Evolutionary conservation across 2,888 invertebrate genomes (phyloP), one percentile per base, ranked within the genome.

Genomic region (Chirona hameri): DNA sequence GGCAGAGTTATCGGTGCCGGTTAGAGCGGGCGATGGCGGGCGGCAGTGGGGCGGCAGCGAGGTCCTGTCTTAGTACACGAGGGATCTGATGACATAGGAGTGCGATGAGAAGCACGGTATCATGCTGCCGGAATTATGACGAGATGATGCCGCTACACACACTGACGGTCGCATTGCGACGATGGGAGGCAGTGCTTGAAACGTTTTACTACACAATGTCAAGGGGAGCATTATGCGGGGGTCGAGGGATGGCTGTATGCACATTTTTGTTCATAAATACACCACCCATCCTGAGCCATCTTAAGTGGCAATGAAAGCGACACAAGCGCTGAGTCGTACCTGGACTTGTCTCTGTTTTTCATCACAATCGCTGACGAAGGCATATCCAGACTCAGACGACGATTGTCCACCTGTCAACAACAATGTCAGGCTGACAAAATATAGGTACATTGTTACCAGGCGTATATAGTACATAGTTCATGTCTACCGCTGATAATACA

Each of bases 351-450:
- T 85, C 90, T 89, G 60, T 87, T 87, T 86, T 92, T 93, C 93
- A 96, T 89, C 87, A 92, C 93, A 82, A 97, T 89, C 0, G 94
- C 94, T 83, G 92, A 90, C 5, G 91, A 89, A 83, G 92, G 91
- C 87, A 93, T 90, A 83, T 91, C 90, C 83, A 92, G 89, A 69
- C 91, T 91, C 86, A 96, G 88, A 86, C 92, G 91, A 86, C 91
- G 92, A 87, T 96, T 97, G 87, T 96, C 95, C 83, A 97, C 91
- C 95, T 95, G 87, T 10, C 88, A 83, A 83, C 18, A 52, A 2
- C 52, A 18, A 52, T 52, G 12, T 1, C 52, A 52, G 12, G 52
- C 39, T 39, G 39, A 39, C 39, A 7, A 39, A 39, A 39, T 7
- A 39, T 39, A 39, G n/a, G n/a, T 7, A 39, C 4, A 39, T 39